Evolutionary conservation across 2,113 vertebrate genomes (phyloP), one percentile per base, ranked within the genome.

Genomic region (Orientallactaga bullata): DNA sequence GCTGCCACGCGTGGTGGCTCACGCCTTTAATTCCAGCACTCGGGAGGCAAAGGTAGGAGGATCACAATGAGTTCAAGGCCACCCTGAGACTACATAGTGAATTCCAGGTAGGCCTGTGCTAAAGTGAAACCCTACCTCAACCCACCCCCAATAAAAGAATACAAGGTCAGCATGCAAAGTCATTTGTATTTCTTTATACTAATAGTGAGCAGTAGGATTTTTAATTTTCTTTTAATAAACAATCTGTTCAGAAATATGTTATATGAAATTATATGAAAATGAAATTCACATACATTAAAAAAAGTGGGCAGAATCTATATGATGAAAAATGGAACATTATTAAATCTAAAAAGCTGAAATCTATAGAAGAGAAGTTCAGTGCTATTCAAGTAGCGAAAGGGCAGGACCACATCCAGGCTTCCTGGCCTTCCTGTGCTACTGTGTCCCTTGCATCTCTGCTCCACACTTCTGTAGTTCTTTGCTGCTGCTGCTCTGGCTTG

Each of bases 211-310:
- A 87, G 42, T 26, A 73, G 12, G 55, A 60, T 17, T 58, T 26
- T 73, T 32, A 76, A 42, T 63, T 87, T 71, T 28, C 66, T n/a
- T 85, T 79, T 85, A 21, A 61, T 89, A 73, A 65, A 74, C 76
- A 65, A n/a, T n/a, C n/a, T 16, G 63, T 65, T 86, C 69, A 8
- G 17, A 9, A 87, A 18, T 78, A 6, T 63, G 68, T 89, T 81
- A 17, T 39, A 15, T 66, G 51, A 82, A 72, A 84, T 61, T 86
- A 68, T 32, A 35, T 88, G 11, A 74, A 92, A 81, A 68, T 61
- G 35, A 58, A 87, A 72, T 66, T n/a, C 42, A 28, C 73, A 32
- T 84, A 68, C 58, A 91, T 60, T 39, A 84, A 84, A 51, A 55
- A 71, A 87, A 93, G 80, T 17, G 65, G 21, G 10, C 13, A 65